These are phyloP conservation scores for Pilophorus perplexus DNA, from an alignment of 2,888 invertebrate species.

Conservation along the genomic window DNA sequence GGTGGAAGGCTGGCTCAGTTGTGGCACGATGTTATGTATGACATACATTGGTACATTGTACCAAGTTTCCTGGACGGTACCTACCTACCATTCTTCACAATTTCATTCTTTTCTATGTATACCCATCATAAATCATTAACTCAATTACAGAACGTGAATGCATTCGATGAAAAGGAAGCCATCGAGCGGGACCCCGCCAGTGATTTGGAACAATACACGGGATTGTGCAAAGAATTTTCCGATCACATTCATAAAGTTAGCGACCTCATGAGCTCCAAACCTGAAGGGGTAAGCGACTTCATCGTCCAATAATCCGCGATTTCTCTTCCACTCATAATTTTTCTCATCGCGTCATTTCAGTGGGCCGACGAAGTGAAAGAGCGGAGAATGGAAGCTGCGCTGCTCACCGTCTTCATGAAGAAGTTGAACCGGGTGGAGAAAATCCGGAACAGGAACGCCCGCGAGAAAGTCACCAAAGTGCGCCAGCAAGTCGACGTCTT, in stretches of 20 bases:
- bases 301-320: background rate
- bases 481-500: conserved; percentile 87
- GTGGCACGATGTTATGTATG: no score
- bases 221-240: conserved; percentile 69
- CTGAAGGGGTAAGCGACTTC: conserved; percentile 57
- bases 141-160: conserved; percentile 62
- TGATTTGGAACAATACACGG: conserved; percentile 66
- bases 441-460: conserved; percentile 75
- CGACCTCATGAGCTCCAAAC: conserved; percentile 61
- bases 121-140: no score
- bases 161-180: conserved; percentile 73
- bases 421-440: conserved; percentile 89
- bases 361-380: conserved; percentile 56
- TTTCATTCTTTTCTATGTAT: no score
- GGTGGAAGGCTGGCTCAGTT: no score
- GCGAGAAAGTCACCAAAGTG: conserved; percentile 77
- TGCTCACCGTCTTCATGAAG: conserved; percentile 78
- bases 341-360: no score
- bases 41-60: no score
- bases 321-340: no score
- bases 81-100: no score
- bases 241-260: conserved; percentile 67
- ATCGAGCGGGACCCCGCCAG: conserved; percentile 62
- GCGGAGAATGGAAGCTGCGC: conserved; percentile 68
- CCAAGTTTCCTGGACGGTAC: no score